Evolutionary conservation across 2,113 vertebrate species (phyloP).

Genomic region (Opisthocomus hoazin): DNA sequence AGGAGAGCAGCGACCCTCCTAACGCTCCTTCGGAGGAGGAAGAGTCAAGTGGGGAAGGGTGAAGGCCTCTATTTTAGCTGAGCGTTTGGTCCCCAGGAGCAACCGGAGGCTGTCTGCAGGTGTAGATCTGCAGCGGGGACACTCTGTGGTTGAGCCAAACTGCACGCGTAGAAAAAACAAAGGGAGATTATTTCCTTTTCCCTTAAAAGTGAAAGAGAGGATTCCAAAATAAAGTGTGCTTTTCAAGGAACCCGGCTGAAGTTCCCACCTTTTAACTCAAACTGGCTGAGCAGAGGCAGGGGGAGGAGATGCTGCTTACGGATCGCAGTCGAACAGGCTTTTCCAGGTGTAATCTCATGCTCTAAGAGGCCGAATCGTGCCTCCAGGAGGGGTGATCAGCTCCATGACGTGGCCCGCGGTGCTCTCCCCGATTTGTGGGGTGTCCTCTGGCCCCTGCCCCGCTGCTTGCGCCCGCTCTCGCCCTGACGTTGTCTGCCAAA

Average conservation of each 20-base stretch:
- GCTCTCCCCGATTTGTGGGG: not conserved
- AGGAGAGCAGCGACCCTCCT: not conserved
- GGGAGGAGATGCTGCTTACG: not conserved
- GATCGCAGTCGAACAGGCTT: not conserved
- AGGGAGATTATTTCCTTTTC: not conserved
- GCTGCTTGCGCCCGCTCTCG: not conserved
- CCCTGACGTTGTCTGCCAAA: not conserved
- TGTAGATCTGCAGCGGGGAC: not conserved
- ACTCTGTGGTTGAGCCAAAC: not conserved
- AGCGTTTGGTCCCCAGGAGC: not conserved
- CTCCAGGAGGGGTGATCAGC: not conserved
- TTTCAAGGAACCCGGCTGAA: not conserved
- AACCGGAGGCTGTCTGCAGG: not conserved
- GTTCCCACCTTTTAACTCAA: not conserved
- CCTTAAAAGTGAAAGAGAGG: not conserved
- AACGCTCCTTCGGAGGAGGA: not conserved
- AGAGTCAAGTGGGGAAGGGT: not conserved
- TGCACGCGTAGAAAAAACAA: rapidly evolving
- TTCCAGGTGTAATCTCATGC: not conserved
- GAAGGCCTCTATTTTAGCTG: not conserved
- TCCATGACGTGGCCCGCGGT: not conserved
- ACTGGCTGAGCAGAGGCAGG: not conserved
- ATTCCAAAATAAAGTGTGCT: not conserved
- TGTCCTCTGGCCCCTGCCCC: not conserved
- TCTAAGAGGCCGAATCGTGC: not conserved